phyloP scores from a whole-genome alignment of 2,113 vertebrate genomes.

The Pantherophis guttatus region DNA sequence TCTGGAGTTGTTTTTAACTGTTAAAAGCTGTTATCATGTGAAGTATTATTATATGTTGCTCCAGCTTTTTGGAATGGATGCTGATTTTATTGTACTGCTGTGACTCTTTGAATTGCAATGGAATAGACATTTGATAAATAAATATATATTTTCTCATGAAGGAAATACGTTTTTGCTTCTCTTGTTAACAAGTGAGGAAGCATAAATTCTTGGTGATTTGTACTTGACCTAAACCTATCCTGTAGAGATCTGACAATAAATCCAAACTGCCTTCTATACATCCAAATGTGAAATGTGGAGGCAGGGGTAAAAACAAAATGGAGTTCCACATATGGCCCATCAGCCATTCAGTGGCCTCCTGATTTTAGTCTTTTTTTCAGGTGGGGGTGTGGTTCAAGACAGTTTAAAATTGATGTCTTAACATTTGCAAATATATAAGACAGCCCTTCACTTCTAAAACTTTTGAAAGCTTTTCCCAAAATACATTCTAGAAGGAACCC shows the following conservation, averaged over 20 bases:
- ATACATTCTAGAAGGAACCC: background rate
- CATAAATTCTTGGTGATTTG: background rate
- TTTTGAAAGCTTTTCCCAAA: background rate
- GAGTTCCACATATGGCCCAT: background rate
- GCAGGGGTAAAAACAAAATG: background rate
- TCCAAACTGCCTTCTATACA: background rate
- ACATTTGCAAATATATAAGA: background rate
- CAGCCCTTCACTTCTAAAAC: background rate
- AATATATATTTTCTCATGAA: background rate
- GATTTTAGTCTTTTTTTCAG: background rate
- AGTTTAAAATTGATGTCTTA: background rate
- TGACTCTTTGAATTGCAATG: background rate
- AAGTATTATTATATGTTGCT: background rate
- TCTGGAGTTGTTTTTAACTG: background rate
- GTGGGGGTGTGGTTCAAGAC: background rate
- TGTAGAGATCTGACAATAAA: background rate
- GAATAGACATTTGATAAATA: background rate
- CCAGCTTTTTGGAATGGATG: background rate
- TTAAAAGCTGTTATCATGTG: background rate
- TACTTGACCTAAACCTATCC: background rate
- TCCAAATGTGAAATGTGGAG: background rate
- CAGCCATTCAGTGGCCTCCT: background rate
- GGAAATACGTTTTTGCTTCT: background rate
- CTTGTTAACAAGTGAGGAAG: background rate
- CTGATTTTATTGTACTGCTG: background rate